Percentiles rank a stretch among this genome's conserved stretches.
Evolutionary conservation across 2,888 invertebrate genomes (phyloP).

Genomic region (Cryptocheilus praepositus): DNA sequence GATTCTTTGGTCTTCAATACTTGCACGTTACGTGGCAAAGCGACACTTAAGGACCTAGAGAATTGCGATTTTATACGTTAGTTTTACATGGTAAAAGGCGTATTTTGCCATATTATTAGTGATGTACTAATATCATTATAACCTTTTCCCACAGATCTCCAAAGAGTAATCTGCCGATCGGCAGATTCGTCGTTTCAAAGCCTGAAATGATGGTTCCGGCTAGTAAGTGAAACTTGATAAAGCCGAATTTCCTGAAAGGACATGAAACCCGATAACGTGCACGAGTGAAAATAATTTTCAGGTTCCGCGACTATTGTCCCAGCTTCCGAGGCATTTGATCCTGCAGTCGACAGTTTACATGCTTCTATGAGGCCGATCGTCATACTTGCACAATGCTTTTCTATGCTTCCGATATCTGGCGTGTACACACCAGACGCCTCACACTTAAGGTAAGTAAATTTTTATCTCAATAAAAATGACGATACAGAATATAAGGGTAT

Average conservation of each 20-base stretch:
- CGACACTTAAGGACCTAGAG: too few species aligned
- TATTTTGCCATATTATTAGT: neutral
- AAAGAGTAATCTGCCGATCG: slow-evolving; percentile 35
- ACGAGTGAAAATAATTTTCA: slow-evolving; percentile 21
- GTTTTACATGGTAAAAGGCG: too few species aligned
- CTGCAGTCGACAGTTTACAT: slow-evolving; percentile 74
- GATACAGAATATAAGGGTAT: too few species aligned
- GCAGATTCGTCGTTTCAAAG: slow-evolving; percentile 46
- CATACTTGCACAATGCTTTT: slow-evolving; percentile 76
- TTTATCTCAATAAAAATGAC: too few species aligned
- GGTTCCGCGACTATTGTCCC: slow-evolving; percentile 48
- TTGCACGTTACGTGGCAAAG: too few species aligned
- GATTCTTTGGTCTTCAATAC: too few species aligned
- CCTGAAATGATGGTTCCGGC: slow-evolving; percentile 34
- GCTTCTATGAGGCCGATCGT: slow-evolving; percentile 76
- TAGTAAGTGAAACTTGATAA: slow-evolving; percentile 46
- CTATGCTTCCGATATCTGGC: slow-evolving; percentile 76
- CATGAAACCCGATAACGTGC: too few species aligned
- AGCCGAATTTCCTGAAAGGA: neutral
- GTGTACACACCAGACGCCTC: slow-evolving; percentile 73
- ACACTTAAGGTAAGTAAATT: slow-evolving; percentile 68
- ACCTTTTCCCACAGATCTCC: slow-evolving; percentile 46
- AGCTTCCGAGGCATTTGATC: slow-evolving; percentile 52
- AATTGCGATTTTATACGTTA: too few species aligned
- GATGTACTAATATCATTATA: neutral